Evolutionary conservation across 2,797 vertebrate genomes (phyloP), one percentile per base, ranked within the genome.

Genomic region (Syngnathus rostellatus): DNA sequence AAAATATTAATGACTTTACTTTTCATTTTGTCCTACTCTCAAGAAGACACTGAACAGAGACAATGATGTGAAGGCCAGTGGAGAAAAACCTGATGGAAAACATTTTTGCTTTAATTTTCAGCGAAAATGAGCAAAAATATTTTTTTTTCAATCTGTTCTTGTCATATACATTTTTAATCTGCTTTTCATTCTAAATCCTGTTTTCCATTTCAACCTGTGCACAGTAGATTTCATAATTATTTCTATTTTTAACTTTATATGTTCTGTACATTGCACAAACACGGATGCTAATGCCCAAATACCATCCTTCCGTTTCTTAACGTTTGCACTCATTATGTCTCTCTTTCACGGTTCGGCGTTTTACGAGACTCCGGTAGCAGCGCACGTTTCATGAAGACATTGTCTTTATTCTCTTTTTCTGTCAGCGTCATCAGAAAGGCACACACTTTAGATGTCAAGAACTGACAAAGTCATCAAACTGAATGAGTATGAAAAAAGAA

Each of bases 391-490:
- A 21, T 8, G 5, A 51, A n/a, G 2, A 51, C 50, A 51, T n/a
- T 51, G 19, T 21, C 6, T 57, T 57, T 16, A 6, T 17, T 37
- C 2, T 6, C 12, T 57, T 17, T 57, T 31, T 31, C 17, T 37
- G 31, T 55, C 53, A 23, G 23, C 53, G 5, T 16, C 5, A 57
- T 69, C 53, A 67, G 57, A 78, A 75, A 25, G 64, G 67, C 74
- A 31, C 23, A 60, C 43, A 72, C 68, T 81, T 76, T 16, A 17
- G 41, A 71, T 74, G 74, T 80, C 62, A 68, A 59, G 54, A 71
- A 74, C 9, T 51, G 21, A 81, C 64, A 70, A 63, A 77, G 64
- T 76, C 76, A 76, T 79, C 77, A 72, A 77, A 69, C 51, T 39
- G 59, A 65, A 67, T 40, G 68, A 72, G 65, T 73, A 63, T 64